Evolutionary conservation across 2,113 vertebrate genomes (phyloP).

Genomic region (Microtus oregoni): DNA sequence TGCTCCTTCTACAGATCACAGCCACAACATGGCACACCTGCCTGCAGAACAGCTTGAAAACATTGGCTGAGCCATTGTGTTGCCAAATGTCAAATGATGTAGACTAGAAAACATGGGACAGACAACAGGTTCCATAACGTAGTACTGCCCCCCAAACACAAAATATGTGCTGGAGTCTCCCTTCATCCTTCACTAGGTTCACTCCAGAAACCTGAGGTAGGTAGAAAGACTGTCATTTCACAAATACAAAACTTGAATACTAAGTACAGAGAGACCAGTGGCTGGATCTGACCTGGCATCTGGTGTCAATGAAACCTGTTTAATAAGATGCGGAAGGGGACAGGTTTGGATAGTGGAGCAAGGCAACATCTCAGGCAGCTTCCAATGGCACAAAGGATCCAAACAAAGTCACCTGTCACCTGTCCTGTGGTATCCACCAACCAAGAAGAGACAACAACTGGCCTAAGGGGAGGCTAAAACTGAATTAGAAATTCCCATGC

Average conservation of each 20-base stretch:
- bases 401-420: neutral
- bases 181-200: neutral
- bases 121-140: neutral
- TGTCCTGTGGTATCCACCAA: neutral
- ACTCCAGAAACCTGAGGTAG: neutral
- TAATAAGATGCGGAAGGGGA: neutral
- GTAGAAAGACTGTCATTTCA: neutral
- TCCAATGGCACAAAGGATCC: neutral
- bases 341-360: neutral
- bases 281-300: neutral
- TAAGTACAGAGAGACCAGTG: neutral
- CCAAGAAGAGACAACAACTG: neutral
- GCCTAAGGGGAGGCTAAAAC: no score
- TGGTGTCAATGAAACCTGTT: no score
- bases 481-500: neutral
- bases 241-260: neutral
- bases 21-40: neutral
- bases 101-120: neutral
- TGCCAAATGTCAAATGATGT: neutral
- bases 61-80: neutral
- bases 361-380: neutral
- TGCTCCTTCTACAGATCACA: no score
- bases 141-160: no score
- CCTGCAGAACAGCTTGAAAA: neutral
- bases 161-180: neutral